Evolutionary conservation across 2,113 vertebrate species (phyloP).

Genomic region (Tursiops truncatus): DNA sequence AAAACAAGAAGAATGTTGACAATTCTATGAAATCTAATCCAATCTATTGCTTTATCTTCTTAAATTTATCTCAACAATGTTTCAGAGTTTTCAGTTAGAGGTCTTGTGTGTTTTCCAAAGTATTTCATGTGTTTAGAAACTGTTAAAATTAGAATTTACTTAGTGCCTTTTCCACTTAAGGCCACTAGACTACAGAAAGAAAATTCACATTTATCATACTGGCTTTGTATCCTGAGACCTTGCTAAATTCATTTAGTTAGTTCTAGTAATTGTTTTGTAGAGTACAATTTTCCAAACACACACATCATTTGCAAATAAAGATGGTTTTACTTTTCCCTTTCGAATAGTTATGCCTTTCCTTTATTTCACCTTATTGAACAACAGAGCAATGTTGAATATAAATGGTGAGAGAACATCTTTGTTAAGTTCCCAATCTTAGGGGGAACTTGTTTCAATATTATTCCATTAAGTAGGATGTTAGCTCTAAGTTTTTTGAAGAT

Average conservation of each 20-base stretch:
- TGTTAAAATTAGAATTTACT: neutral
- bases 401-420: neutral
- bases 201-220: neutral
- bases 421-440: neutral
- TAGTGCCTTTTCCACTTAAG: neutral
- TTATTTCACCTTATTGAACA: neutral
- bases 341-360: neutral
- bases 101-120: neutral
- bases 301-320: neutral
- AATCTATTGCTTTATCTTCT: neutral
- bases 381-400: neutral
- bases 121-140: neutral
- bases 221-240: neutral
- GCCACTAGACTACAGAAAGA: neutral
- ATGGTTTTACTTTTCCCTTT: neutral
- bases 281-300: neutral
- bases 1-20: neutral
- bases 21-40: neutral
- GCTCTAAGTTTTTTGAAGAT: neutral
- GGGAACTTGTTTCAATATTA: neutral
- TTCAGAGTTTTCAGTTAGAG: neutral
- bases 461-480: neutral
- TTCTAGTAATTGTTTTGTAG: neutral
- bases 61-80: neutral
- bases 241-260: neutral